Base-by-base conservation (phyloP, 37 sponge, comb jelly and placozoan species). In the Halichondria panicea region DNA sequence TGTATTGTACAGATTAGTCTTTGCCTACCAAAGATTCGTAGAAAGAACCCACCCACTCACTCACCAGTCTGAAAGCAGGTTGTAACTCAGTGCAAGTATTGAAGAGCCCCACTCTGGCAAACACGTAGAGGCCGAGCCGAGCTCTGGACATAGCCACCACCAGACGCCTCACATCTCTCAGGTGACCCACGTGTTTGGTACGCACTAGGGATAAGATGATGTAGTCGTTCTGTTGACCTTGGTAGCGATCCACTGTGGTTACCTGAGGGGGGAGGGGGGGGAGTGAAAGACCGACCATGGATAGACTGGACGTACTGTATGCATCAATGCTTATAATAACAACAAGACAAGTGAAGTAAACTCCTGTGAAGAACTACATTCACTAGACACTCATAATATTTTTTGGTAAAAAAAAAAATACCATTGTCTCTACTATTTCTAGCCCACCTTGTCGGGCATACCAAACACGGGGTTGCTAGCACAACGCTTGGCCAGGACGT, bases 91-190 rank as follows among this genome's bases (percentile, higher is more conserved):
- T 82, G 78, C 99, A 98, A 32, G 83, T 80, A 6, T 63, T 74
- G 84, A 98, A 98, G 50, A 98, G 77, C 33, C 82, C 68, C 36
- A 91, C 94, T 22, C 96, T 73, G 28, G 88, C 99, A 52, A 98
- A 78, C 33, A 98, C 72, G 78, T 95, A 95, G 69, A 98, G 92
- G 18, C 99, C 99, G 0, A 98, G 92, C 22, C 96, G 72, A 11
- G 99, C 99, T 39, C 99, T 81, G 13, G 99, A 98, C 99, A 98
- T 95, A 60, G 99, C 99, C 28, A 98, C 99, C 46, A 98, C 89
- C 24, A 98, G 87, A 68, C 99, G 83, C 11, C 99, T 84, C 22
- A 98, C 96, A 52, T 98, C 99, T 27, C 99, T 52, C 27, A 98
- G 60, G 54, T 98, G 99, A 39, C 99, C 99, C 3, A 98, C 87